Evolutionary conservation across 2,113 vertebrate species (phyloP).

Genomic region (Capreolus pygargus): DNA sequence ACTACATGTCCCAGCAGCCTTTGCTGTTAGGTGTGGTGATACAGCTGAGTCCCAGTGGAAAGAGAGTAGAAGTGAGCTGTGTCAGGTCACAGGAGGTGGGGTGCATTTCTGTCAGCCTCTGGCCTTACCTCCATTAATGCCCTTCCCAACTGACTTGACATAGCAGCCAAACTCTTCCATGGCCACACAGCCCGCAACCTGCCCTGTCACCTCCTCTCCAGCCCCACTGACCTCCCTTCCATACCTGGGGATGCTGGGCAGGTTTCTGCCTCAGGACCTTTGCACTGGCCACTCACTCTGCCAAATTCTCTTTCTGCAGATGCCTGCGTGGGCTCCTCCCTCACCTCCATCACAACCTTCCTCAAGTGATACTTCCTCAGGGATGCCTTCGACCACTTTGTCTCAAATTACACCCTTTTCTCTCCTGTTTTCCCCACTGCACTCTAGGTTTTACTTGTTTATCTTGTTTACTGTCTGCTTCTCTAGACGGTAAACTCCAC

Average conservation of each 20-base stretch:
- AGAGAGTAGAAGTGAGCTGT: neutral
- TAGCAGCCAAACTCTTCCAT: neutral
- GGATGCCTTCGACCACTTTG: neutral
- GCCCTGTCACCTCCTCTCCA: neutral
- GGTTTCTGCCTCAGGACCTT: neutral
- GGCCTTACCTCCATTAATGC: neutral
- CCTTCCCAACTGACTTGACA: neutral
- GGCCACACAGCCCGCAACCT: neutral
- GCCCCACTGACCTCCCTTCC: neutral
- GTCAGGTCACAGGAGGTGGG: neutral
- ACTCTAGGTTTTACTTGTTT: neutral
- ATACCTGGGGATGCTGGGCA: neutral
- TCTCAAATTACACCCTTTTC: neutral
- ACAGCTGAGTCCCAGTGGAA: neutral
- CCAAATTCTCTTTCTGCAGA: neutral
- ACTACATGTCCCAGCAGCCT: slow-evolving; percentile 16
- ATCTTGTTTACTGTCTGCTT: neutral
- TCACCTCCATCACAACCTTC: neutral
- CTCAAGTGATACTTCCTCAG: neutral
- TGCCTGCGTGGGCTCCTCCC: neutral
- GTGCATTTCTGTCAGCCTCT: neutral
- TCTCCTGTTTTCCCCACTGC: neutral
- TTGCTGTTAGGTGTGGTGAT: neutral
- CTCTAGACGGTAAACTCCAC: neutral
- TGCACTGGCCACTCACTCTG: neutral